Percentiles rank a stretch among this genome's conserved stretches.
phyloP scores from a whole-genome alignment of 2,888 invertebrate species.

The Napeogenes inachia region DNA sequence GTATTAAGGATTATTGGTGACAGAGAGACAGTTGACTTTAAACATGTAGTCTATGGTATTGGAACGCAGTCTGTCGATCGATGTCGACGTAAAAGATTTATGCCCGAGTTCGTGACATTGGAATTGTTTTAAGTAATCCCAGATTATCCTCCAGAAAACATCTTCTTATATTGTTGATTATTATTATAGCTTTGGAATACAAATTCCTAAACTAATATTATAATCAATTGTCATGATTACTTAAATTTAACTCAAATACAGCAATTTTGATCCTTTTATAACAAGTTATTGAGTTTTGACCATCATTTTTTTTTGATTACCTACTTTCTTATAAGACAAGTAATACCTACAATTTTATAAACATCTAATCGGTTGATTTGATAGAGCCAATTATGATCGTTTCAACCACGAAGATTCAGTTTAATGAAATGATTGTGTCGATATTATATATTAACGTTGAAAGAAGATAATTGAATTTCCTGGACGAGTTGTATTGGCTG shows the following conservation, averaged over 20 bases:
- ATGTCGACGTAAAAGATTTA: conserved; percentile 69
- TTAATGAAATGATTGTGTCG: conserved; percentile 76
- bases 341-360: neutral
- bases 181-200: conserved; percentile 25
- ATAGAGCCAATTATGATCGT: conserved; percentile 61
- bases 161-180: conserved; percentile 60
- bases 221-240: no score
- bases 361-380: conserved; percentile 48
- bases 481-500: conserved; percentile 57
- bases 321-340: neutral
- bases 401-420: conserved; percentile 64
- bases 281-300: no score
- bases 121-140: conserved; percentile 58
- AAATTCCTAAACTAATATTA: no score
- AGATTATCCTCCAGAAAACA: conserved; percentile 67
- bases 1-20: conserved; percentile 56
- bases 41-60: conserved; percentile 42
- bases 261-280: no score
- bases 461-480: conserved; percentile 77
- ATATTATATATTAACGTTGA: conserved; percentile 70
- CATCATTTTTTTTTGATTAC: no score
- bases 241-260: no score
- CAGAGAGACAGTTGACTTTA: conserved; percentile 41
- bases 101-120: conserved; percentile 64
- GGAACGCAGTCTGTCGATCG: conserved; percentile 48